Evolutionary conservation across 2,888 invertebrate species (phyloP).

Genomic region (Hemicrepidius hirtus): DNA sequence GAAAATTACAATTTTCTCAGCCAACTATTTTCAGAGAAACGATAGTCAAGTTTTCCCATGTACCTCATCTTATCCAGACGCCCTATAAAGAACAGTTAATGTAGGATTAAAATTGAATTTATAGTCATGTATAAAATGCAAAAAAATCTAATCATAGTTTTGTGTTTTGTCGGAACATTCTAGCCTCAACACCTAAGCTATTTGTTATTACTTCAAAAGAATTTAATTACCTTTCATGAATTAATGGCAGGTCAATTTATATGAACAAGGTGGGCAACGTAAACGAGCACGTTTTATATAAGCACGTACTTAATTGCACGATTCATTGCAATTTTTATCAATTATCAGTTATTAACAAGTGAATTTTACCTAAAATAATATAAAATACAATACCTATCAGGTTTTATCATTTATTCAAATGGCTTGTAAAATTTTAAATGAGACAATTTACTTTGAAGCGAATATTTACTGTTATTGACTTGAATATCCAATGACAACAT

Average conservation of each 20-base stretch:
- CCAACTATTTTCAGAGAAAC: too few relatives aligned
- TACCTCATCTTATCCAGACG: too few relatives aligned
- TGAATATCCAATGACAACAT: background rate
- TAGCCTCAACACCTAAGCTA: background rate
- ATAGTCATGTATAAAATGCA: too few relatives aligned
- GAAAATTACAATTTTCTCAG: too few relatives aligned
- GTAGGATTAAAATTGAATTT: too few relatives aligned
- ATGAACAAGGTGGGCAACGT: background rate
- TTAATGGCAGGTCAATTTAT: slow-evolving; percentile 10
- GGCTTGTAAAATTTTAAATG: too few relatives aligned
- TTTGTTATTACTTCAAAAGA: background rate
- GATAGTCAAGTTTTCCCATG: too few relatives aligned
- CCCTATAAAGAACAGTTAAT: too few relatives aligned
- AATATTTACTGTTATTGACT: background rate
- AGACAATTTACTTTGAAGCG: background rate
- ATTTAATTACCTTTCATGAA: background rate
- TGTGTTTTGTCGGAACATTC: too few relatives aligned
- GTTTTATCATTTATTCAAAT: too few relatives aligned
- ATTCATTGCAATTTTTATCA: background rate
- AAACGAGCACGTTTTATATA: background rate
- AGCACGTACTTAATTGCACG: background rate
- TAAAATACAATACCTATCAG: background rate
- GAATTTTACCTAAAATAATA: background rate
- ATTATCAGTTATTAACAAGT: background rate
- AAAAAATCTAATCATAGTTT: too few relatives aligned